Conservation (phyloP, 2,888 invertebrate genomes). For the Rhaphigaster nebulosa region DNA sequence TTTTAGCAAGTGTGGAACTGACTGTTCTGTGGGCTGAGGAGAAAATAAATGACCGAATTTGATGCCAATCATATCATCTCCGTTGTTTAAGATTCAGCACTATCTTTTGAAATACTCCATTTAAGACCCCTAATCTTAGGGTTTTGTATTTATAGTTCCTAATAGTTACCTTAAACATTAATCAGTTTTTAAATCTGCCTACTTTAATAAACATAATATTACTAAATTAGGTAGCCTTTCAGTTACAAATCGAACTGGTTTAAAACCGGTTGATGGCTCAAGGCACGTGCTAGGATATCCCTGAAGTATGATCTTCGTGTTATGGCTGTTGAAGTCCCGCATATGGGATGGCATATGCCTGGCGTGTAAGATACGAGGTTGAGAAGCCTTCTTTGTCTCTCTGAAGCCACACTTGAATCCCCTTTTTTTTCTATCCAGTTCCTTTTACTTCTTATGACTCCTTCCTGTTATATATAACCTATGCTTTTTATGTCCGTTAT, state of each 20-base stretch:
- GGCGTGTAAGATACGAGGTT: not conserved
- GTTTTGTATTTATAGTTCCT: too few species aligned
- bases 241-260: not conserved
- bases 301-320: not conserved
- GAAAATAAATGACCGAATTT: too few species aligned
- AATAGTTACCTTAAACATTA: too few species aligned
- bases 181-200: too few species aligned
- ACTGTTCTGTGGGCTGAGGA: not conserved
- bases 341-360: slow-evolving; percentile 3
- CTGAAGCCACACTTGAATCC: not conserved
- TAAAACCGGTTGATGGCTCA: not conserved
- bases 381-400: slow-evolving; percentile 10
- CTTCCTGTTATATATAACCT: slow-evolving; percentile 10
- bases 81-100: too few species aligned
- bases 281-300: not conserved
- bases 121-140: too few species aligned
- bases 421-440: not conserved
- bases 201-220: too few species aligned
- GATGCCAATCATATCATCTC: too few species aligned
- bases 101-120: too few species aligned
- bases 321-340: not conserved
- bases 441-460: not conserved
- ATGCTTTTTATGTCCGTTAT: not conserved
- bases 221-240: too few species aligned
- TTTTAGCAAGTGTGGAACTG: too few species aligned